Base-by-base conservation (phyloP, 1,140 invertebrate genomes). In the Apis laboriosa region DNA sequence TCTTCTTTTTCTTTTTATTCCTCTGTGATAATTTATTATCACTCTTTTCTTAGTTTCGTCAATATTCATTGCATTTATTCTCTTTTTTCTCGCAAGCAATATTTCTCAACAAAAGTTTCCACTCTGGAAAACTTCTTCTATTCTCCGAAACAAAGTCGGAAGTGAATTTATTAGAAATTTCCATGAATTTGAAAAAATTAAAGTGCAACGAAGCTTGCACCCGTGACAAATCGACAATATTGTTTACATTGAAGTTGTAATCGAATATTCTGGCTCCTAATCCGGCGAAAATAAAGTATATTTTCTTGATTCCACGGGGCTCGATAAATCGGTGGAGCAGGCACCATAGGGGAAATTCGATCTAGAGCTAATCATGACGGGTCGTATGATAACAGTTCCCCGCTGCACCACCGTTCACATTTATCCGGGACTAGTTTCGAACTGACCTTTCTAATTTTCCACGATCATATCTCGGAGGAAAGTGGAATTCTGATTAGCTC, bases 361-460 rank as follows among this genome's bases (percentile, higher is more conserved):
- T 74, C 28, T 21, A 7, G 34, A 8, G 28, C 19, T 77, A 68
- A 68, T 51, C 24, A 21, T 34, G 56, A 77, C 43, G 8, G n/a
- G 17, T 53, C 15, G 60, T 55, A 60, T 43, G 34, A 70, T 70
- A 78, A 78, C 43, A 28, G 8, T 21, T 77, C 58, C 43, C 56
- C 24, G 19, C 28, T 28, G 5, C 19, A 43, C 43, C 21, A 15
- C 51, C 19, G 13, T n/a, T 49, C 72, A 72, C 28, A 43, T 72
- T 72, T 63, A 51, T 58, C 71, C 43, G n/a, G 17, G 56, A 17
- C 43, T 34, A 66, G 34, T 75, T 34, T 9, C 24, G 56, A 68
- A 67, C 55, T 28, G 80, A 68, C 34, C 73, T 76, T 55, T 53
- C 63, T 67, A 76, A 81, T 76, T 76, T 76, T 68, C 63, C 64